Percentiles rank a stretch among this genome's conserved stretches.
Conservation (phyloP, 2,113 vertebrate species). For the Microcebus lehilahytsara region DNA sequence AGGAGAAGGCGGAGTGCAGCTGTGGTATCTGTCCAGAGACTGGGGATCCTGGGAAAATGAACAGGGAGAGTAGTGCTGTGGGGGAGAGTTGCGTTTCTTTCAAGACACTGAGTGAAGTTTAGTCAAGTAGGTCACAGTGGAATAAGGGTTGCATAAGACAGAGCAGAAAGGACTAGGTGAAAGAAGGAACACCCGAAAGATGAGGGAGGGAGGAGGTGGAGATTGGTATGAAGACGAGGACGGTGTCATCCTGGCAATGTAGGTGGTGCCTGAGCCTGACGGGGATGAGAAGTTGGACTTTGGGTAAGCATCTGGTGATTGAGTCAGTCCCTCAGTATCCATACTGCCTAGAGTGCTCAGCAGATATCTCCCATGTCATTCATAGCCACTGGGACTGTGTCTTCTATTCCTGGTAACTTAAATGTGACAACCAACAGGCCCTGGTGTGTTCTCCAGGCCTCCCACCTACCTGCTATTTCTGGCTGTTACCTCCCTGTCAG, state of each 20-base stretch:
- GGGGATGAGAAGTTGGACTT: too few species aligned
- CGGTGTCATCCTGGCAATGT: not conserved
- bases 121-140: not conserved
- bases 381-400: not conserved
- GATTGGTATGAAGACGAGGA: not conserved
- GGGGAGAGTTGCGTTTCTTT: not conserved
- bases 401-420: not conserved
- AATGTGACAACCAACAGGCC: too few species aligned
- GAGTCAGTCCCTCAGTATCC: not conserved
- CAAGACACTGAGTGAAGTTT: not conserved
- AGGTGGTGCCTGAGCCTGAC: not conserved
- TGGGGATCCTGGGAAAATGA: not conserved
- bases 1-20: not conserved
- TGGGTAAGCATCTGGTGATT: rapidly evolving
- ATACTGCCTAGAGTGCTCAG: not conserved
- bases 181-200: not conserved
- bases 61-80: rapidly evolving
- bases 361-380: not conserved
- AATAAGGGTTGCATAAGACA: not conserved
- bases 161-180: not conserved
- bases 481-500: not conserved
- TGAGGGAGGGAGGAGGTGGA: not conserved
- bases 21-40: not conserved
- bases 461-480: not conserved
- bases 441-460: not conserved